Percentiles rank a stretch among this genome's conserved stretches.
These are phyloP conservation scores for Pecten maximus DNA, from an alignment of 2,888 invertebrate species.

Conservation along the genomic window DNA sequence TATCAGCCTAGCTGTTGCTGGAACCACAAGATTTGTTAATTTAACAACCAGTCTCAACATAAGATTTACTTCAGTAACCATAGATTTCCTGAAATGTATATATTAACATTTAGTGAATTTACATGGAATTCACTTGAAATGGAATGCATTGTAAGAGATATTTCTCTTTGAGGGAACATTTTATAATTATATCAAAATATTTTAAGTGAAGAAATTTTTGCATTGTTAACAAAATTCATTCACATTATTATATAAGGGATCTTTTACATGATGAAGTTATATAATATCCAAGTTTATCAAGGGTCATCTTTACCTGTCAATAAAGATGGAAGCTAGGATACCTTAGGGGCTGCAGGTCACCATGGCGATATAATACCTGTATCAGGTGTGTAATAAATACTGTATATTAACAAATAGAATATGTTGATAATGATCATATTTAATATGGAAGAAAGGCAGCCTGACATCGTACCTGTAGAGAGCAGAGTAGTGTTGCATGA, in stretches of 20 bases:
- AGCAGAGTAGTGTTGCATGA: background rate
- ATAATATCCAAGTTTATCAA: background rate
- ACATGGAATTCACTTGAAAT: no score
- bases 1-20: no score
- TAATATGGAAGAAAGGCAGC: background rate
- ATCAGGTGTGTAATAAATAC: background rate
- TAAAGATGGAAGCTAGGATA: background rate
- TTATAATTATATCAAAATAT: no score
- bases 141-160: no score
- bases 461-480: background rate
- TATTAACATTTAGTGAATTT: no score
- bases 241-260: background rate
- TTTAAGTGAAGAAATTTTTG: background rate
- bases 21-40: no score
- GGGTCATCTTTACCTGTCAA: constrained; percentile 5
- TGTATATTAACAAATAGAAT: background rate
- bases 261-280: constrained; percentile 5
- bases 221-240: background rate
- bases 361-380: background rate
- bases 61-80: no score
- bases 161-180: no score
- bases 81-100: no score
- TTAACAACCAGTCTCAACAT: no score
- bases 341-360: background rate
- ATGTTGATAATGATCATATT: constrained; percentile 26